These are phyloP conservation scores for Crotophaga sulcirostris DNA, from an alignment of 2,113 vertebrate genomes.

Conservation along the genomic window DNA sequence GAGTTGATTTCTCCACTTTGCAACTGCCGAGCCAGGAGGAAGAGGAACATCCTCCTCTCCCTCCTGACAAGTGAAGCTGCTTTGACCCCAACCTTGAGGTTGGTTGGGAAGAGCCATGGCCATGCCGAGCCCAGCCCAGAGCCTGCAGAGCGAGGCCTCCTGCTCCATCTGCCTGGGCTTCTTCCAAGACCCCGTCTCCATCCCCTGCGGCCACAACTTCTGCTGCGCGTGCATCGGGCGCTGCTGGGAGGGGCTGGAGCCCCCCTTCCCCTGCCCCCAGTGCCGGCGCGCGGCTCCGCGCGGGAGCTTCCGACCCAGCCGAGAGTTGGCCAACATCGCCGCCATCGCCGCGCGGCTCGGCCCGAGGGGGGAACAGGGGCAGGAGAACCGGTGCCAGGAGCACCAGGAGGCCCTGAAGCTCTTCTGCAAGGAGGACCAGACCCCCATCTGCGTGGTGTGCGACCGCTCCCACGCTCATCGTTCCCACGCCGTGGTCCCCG, in stretches of 20 bases:
- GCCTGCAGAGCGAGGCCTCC: slow-evolving; percentile 59
- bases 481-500: slow-evolving; percentile 75
- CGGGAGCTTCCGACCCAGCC: slow-evolving; percentile 75
- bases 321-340: slow-evolving; percentile 81
- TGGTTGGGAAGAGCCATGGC: slow-evolving; percentile 15
- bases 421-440: slow-evolving; percentile 85
- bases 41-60: neutral
- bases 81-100: neutral
- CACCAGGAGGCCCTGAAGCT: slow-evolving; percentile 83
- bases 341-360: slow-evolving; percentile 75
- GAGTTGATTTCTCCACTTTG: neutral
- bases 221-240: slow-evolving; percentile 66
- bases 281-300: slow-evolving; percentile 57
- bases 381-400: slow-evolving; percentile 62
- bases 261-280: slow-evolving; percentile 49
- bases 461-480: slow-evolving; percentile 75
- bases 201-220: slow-evolving; percentile 74
- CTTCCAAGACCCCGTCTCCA: slow-evolving; percentile 67
- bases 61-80: neutral
- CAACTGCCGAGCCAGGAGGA: neutral
- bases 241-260: slow-evolving; percentile 40
- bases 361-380: neutral
- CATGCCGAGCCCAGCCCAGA: neutral
- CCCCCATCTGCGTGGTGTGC: slow-evolving; percentile 81
- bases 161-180: slow-evolving; percentile 71